Conservation (phyloP, 2,888 invertebrate genomes). For the Dicroscelio sp. region DNA sequence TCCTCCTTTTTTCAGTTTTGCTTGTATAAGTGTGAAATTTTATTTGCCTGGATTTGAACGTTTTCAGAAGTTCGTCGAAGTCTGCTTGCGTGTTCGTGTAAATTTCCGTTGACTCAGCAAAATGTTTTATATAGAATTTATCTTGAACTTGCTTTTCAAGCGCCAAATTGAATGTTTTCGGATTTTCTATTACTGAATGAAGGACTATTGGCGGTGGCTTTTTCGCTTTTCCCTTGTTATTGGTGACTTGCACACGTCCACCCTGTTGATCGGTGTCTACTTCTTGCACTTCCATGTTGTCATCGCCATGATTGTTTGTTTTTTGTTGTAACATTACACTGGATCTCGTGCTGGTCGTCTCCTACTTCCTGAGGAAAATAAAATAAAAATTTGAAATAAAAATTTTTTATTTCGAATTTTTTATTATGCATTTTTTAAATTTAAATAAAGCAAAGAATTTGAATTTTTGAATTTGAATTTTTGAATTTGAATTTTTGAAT, state of each 20-base stretch:
- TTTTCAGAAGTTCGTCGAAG: background rate
- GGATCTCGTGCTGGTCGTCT: background rate
- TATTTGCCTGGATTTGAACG: too few relatives aligned
- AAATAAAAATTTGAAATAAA: too few relatives aligned
- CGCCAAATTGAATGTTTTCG: constrained; percentile 17
- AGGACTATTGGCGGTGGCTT: constrained; percentile 58
- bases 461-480: too few relatives aligned
- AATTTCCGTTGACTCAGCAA: constrained; percentile 29
- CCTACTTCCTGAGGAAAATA: too few relatives aligned
- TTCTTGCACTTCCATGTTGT: background rate
- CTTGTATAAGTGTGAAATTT: constrained; percentile 61
- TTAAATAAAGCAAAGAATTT: too few relatives aligned
- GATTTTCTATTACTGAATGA: constrained; percentile 37
- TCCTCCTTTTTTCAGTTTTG: constrained; percentile 51
- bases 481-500: too few relatives aligned
- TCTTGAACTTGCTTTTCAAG: constrained; percentile 20
- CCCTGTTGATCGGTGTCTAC: background rate
- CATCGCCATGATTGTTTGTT: background rate
- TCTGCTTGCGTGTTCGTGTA: background rate
- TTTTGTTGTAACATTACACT: background rate
- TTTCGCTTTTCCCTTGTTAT: background rate
- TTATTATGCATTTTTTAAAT: too few relatives aligned
- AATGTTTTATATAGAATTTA: constrained; percentile 49
- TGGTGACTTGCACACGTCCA: background rate
- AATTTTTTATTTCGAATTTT: too few relatives aligned